These are phyloP conservation scores for Desmophyllum pertusum DNA, from an alignment of 92 coral and sea anemone genomes.

Conservation along the genomic window DNA sequence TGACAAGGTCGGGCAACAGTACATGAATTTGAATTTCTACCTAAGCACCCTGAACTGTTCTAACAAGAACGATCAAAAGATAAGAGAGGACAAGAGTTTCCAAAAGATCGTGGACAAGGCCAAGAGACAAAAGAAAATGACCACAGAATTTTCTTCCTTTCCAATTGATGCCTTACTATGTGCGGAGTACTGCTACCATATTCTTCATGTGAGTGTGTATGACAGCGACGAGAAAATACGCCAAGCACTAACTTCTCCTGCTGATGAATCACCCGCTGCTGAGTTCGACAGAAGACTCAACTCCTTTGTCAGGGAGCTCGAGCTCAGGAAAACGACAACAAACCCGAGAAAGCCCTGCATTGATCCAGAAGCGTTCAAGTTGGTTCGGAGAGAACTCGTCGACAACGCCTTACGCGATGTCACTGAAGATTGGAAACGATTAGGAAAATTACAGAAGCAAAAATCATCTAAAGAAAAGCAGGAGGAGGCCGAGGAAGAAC, in stretches of 20 bases:
- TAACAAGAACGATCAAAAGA: slow-evolving; percentile 21
- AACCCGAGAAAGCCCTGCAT: slow-evolving; percentile 2
- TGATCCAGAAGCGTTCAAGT: slow-evolving; percentile 2
- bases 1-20: slow-evolving; percentile 26
- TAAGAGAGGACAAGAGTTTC: slow-evolving; percentile 36
- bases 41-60: slow-evolving; percentile 50
- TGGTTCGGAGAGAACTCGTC: slow-evolving; percentile 5
- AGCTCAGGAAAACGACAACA: background rate
- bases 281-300: background rate
- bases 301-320: background rate
- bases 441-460: background rate
- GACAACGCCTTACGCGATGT: background rate
- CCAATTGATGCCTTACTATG: slow-evolving; percentile 43
- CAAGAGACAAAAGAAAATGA: background rate
- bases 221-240: slow-evolving; percentile 8
- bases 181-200: slow-evolving; percentile 53
- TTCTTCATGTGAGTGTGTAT: slow-evolving; percentile 28
- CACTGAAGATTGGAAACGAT: background rate
- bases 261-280: background rate
- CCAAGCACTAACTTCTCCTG: background rate
- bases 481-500: background rate
- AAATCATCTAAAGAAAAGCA: background rate
- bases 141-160: background rate
- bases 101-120: slow-evolving; percentile 30
- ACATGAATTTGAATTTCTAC: slow-evolving; percentile 54